Conservation (phyloP, 2,797 vertebrate genomes). For the Gallinago solitaria region DNA sequence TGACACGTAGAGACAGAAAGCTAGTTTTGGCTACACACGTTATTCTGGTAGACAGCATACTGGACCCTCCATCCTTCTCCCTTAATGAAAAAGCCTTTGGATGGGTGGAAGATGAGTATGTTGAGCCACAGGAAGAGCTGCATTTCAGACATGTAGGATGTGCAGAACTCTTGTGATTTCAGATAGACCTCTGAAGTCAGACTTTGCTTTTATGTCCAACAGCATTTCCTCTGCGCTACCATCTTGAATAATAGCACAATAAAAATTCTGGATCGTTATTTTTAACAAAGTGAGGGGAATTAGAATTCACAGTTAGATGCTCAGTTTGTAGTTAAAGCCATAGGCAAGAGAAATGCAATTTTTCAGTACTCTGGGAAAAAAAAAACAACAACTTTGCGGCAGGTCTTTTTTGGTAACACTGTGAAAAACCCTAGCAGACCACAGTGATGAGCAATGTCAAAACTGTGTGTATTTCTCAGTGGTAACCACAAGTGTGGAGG, state of each 20-base stretch:
- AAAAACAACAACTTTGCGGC: neutral
- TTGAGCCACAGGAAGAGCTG: neutral
- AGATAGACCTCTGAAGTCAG: neutral
- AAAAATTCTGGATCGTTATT: neutral
- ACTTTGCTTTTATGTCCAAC: neutral
- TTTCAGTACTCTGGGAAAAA: neutral
- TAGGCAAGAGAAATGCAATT: neutral
- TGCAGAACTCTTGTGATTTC: neutral
- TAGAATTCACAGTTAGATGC: neutral
- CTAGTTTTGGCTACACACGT: neutral
- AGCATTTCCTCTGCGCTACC: neutral
- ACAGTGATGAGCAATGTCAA: neutral
- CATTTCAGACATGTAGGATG: rapidly evolving
- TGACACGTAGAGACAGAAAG: rapidly evolving
- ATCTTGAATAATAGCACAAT: neutral
- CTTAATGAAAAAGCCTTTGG: neutral
- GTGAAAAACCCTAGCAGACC: neutral
- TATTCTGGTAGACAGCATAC: rapidly evolving
- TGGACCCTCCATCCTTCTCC: neutral
- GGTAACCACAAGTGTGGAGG: neutral
- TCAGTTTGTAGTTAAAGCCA: neutral
- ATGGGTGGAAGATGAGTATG: neutral
- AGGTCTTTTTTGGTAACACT: neutral
- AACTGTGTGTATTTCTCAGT: neutral
- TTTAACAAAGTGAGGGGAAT: neutral